These are phyloP conservation scores for Balanococcus diminutus DNA, from an alignment of 2,888 invertebrate genomes.

Conservation along the genomic window DNA sequence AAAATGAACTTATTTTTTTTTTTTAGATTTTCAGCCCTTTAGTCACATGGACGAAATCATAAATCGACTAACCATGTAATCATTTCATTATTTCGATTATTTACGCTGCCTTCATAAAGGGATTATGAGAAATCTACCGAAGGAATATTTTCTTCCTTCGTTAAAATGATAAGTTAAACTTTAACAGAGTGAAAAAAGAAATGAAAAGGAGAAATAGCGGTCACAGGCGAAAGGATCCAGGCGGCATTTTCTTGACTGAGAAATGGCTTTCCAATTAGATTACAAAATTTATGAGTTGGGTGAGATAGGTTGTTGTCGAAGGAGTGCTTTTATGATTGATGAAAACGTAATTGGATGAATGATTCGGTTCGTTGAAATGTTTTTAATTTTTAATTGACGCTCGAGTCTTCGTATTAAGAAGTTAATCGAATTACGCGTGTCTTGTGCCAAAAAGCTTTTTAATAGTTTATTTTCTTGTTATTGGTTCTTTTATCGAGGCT, in stretches of 20 bases:
- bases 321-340: neutral
- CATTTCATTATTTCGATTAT: conserved; percentile 6
- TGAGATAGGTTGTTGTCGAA: neutral
- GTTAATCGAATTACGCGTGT: conserved; percentile 5
- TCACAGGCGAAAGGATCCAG: neutral
- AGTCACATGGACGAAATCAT: neutral
- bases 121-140: neutral
- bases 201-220: neutral
- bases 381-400: conserved; percentile 22
- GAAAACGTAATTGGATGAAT: neutral
- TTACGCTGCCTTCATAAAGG: neutral
- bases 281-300: neutral
- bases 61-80: neutral
- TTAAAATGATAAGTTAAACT: neutral
- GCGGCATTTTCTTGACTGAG: neutral
- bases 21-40: neutral
- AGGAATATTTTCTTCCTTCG: neutral
- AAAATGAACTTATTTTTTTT: neutral
- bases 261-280: neutral
- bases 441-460: neutral
- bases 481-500: neutral
- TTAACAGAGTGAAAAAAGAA: neutral
- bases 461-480: neutral
- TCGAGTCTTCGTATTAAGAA: neutral
- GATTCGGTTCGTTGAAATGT: neutral